These are phyloP conservation scores for Prietella phreatophila DNA, from an alignment of 2,113 vertebrate species.

Conservation along the genomic window DNA sequence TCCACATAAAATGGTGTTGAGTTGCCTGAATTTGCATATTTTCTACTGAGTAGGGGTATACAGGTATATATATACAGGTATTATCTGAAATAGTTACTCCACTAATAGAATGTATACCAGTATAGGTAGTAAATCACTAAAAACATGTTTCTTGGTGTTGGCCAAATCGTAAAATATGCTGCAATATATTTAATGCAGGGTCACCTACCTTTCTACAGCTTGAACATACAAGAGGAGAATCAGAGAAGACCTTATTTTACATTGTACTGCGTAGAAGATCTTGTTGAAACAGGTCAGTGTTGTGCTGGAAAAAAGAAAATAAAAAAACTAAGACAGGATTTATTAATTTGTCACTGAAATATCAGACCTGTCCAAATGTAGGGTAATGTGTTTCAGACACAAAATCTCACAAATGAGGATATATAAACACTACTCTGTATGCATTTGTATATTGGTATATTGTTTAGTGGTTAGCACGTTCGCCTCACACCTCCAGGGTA, in stretches of 20 bases:
- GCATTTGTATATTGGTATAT: neutral
- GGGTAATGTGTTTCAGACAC: conserved; percentile 10
- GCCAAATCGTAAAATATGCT: neutral
- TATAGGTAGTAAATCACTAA: neutral
- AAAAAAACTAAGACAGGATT: neutral
- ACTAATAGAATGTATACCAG: neutral
- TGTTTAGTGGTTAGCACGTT: no score
- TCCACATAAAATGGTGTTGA: neutral
- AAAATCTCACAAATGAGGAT: neutral
- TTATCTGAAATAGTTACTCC: neutral
- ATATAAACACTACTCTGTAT: neutral
- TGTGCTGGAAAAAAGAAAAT: neutral
- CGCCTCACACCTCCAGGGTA: no score
- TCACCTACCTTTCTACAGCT: neutral
- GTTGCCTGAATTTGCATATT: neutral
- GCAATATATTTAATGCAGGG: neutral
- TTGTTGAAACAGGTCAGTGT: conserved; percentile 9
- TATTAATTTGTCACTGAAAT: conserved; percentile 16
- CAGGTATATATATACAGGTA: neutral
- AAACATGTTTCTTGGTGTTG: neutral
- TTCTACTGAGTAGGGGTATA: neutral
- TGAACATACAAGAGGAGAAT: neutral
- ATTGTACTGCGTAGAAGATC: neutral
- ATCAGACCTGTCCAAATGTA: conserved; percentile 19
- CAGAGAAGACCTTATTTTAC: neutral